Conservation (phyloP, 2,888 invertebrate species). For the Trachelus stipa region DNA sequence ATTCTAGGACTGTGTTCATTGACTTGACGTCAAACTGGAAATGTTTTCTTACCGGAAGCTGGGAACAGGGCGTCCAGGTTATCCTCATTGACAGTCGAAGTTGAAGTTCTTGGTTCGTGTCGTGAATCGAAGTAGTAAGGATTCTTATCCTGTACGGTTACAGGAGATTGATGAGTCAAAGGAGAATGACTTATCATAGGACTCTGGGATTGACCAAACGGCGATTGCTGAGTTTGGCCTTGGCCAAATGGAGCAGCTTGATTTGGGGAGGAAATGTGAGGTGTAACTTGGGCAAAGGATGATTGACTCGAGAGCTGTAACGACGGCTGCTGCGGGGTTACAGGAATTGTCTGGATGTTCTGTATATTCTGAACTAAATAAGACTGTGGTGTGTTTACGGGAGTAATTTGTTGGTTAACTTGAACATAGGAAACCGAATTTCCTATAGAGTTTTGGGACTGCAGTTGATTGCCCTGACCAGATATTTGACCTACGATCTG, state of each 20-base stretch:
- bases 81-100: conserved; percentile 53
- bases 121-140: conserved; percentile 56
- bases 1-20: neutral
- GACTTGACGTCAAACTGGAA: neutral
- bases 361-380: conserved; percentile 38
- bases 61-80: conserved; percentile 75
- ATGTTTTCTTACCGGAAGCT: conserved; percentile 66
- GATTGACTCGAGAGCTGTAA: conserved; percentile 37
- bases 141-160: conserved; percentile 58
- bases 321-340: conserved; percentile 40
- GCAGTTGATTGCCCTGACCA: conserved; percentile 56
- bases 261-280: conserved; percentile 55
- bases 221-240: conserved; percentile 45
- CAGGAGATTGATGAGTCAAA: conserved; percentile 60
- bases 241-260: conserved; percentile 50
- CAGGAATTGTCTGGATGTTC: conserved; percentile 35
- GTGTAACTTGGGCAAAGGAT: conserved; percentile 36
- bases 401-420: conserved; percentile 49
- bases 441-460: conserved; percentile 42
- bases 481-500: conserved; percentile 64
- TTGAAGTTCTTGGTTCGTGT: conserved; percentile 37
- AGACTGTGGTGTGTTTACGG: conserved; percentile 45
- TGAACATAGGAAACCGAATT: conserved; percentile 50
- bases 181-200: conserved; percentile 58
- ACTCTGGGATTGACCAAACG: conserved; percentile 56